Conservation (phyloP, 2,113 vertebrate genomes). For the Paraplagusia blochii region DNA sequence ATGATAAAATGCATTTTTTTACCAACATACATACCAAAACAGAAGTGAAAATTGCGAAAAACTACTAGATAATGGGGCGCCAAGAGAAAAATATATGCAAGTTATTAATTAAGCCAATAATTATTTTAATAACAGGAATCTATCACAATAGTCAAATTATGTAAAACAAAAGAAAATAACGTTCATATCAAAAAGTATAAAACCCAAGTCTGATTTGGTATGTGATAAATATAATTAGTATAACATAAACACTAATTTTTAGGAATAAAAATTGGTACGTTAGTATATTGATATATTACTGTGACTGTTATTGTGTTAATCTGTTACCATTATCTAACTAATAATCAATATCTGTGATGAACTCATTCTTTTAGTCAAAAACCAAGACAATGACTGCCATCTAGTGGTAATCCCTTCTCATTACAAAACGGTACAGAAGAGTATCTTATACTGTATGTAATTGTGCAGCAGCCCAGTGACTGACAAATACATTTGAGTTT, state of each 20-base stretch:
- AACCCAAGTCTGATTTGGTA: too few relatives aligned
- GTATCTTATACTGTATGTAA: not conserved
- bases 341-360: too few relatives aligned
- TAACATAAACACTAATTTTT: too few relatives aligned
- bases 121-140: constrained; percentile 37
- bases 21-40: not conserved
- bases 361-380: not conserved
- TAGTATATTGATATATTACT: too few relatives aligned
- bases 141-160: constrained; percentile 19
- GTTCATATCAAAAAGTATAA: too few relatives aligned
- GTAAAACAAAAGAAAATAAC: constrained; percentile 12
- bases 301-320: too few relatives aligned
- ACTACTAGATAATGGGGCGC: not conserved
- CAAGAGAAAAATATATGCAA: constrained; percentile 6
- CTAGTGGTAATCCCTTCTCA: constrained; percentile 26
- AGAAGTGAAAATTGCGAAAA: not conserved
- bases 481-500: too few relatives aligned
- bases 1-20: not conserved
- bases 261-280: too few relatives aligned
- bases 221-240: too few relatives aligned
- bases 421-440: constrained; percentile 1
- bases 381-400: constrained; percentile 28
- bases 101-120: constrained; percentile 13
- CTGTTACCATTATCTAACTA: too few relatives aligned
- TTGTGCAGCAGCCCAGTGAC: constrained; percentile 12